Conservation (phyloP, 2,113 vertebrate species). For the Propithecus coquereli region DNA sequence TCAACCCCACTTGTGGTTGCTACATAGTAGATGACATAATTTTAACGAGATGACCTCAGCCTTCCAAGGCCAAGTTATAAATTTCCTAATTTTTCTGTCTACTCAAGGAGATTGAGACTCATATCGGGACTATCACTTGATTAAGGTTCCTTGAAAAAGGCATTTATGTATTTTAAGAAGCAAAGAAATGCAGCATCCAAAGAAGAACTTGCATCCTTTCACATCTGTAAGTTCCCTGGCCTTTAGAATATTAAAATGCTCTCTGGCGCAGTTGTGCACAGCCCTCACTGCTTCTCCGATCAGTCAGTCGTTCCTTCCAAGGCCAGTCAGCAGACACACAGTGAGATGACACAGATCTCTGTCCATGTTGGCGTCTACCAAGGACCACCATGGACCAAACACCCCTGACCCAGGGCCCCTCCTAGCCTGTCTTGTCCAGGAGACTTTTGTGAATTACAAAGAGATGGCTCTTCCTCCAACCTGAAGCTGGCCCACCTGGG, state of each 20-base stretch:
- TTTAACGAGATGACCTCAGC: neutral
- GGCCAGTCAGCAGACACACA: neutral
- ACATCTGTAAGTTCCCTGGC: neutral
- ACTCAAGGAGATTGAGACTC: neutral
- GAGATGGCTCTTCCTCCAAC: neutral
- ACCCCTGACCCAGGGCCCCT: neutral
- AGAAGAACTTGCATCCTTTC: neutral
- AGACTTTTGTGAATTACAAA: neutral
- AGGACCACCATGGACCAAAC: neutral
- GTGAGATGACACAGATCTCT: neutral
- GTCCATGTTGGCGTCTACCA: neutral
- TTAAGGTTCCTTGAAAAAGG: neutral
- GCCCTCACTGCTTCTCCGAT: neutral
- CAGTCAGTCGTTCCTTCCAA: neutral
- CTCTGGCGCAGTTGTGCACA: neutral
- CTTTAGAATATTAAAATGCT: neutral
- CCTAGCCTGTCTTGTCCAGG: neutral
- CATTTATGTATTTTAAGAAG: neutral
- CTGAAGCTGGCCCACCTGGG: neutral
- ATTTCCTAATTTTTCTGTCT: neutral
- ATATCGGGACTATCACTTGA: neutral
- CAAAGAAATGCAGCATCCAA: neutral
- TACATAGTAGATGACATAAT: neutral
- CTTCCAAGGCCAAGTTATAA: neutral
- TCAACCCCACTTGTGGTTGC: neutral